Conservation (phyloP, 2,797 vertebrate genomes). For the Semaprochilodus insignis region DNA sequence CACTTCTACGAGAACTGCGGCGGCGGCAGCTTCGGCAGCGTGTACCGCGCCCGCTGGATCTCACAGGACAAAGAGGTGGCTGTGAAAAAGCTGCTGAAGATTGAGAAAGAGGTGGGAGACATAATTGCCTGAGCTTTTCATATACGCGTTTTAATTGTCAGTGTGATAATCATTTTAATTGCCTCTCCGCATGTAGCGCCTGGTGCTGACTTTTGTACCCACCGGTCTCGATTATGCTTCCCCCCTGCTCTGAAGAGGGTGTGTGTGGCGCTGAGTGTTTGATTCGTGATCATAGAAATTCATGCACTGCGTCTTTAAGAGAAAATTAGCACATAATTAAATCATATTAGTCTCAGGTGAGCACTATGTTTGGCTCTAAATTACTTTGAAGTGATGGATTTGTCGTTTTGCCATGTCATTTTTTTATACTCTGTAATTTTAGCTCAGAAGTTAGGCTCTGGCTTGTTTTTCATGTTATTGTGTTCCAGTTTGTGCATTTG, state of each 20-base stretch:
- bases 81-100: constrained; percentile 99
- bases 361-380: constrained; percentile 64
- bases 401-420: constrained; percentile 63
- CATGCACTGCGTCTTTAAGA: constrained; percentile 67
- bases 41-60: constrained; percentile 97
- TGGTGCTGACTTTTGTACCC: constrained; percentile 78
- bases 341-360: constrained; percentile 77
- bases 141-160: constrained; percentile 81
- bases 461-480: constrained; percentile 12
- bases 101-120: constrained; percentile 96
- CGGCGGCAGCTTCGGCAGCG: constrained; percentile 97
- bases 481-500: constrained; percentile 39
- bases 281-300: constrained; percentile 60
- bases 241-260: constrained; percentile 62
- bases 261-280: constrained; percentile 40
- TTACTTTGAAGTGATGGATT: constrained; percentile 68
- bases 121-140: constrained; percentile 77
- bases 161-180: constrained; percentile 84
- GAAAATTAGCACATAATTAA: constrained; percentile 77
- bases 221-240: constrained; percentile 79
- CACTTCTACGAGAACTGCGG: constrained; percentile 98
- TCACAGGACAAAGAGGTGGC: constrained; percentile 98
- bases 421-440: constrained; percentile 45
- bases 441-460: constrained; percentile 11
- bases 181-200: constrained; percentile 74